phyloP scores from a whole-genome alignment of 2,797 vertebrate genomes.

The Tarsius wallacei region DNA sequence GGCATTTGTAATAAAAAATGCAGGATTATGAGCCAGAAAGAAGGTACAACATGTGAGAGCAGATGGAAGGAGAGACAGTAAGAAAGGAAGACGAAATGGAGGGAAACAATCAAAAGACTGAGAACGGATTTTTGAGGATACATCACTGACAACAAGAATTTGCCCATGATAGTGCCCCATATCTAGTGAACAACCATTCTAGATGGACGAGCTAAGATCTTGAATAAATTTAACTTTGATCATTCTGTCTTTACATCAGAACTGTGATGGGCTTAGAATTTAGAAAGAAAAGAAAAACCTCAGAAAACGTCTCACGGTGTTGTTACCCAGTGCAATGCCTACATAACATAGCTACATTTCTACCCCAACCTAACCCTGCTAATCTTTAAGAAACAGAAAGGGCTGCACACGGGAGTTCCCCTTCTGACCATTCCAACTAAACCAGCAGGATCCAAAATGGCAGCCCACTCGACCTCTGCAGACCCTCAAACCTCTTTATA shows the following conservation, averaged over 20 bases:
- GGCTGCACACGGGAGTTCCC: too few species aligned
- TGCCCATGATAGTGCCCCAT: neutral
- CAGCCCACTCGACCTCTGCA: too few species aligned
- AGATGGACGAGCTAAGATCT: neutral
- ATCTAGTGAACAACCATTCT: neutral
- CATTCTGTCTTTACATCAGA: neutral
- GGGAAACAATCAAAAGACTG: neutral
- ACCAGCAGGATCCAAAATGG: too few species aligned
- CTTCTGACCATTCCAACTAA: too few species aligned
- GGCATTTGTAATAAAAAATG: neutral
- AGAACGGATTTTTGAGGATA: neutral
- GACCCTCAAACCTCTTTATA: too few species aligned
- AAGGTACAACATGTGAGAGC: neutral
- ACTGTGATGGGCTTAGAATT: neutral
- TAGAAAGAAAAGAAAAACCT: neutral
- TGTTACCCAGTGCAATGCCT: too few species aligned
- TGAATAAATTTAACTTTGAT: slow-evolving; percentile 5
- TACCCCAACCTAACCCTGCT: too few species aligned
- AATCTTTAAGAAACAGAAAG: too few species aligned
- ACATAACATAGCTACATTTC: too few species aligned
- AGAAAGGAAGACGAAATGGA: neutral
- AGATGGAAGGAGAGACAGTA: neutral
- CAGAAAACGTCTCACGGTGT: neutral
- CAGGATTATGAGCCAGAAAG: neutral
- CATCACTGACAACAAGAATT: neutral